Percentiles rank a stretch among this genome's conserved stretches.
phyloP scores from a whole-genome alignment of 2,797 vertebrate species.

The Galago senegalensis region DNA sequence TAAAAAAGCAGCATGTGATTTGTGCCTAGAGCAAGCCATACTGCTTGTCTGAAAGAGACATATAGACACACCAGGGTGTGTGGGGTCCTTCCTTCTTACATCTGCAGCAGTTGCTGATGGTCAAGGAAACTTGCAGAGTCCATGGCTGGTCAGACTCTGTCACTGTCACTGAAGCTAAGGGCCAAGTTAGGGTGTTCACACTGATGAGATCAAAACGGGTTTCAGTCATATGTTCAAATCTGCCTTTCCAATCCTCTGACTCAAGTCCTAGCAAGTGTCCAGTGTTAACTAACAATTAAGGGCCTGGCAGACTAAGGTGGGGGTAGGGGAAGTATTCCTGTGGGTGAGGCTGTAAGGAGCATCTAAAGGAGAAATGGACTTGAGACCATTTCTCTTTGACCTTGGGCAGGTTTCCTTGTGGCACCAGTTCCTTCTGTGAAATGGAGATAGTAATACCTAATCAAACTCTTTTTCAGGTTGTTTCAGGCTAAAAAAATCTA shows the following conservation, averaged over 20 bases:
- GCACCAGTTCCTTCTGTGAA: not conserved
- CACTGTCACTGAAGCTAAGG: no score
- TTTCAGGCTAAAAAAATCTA: conserved; percentile 25
- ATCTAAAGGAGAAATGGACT: not conserved
- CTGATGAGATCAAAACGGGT: not conserved
- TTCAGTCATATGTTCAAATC: not conserved
- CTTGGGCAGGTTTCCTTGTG: not conserved
- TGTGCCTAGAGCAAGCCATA: not conserved
- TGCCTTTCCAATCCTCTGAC: not conserved
- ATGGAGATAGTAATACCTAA: not conserved
- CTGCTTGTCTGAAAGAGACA: not conserved
- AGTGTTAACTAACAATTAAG: not conserved
- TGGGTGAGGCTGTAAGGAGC: not conserved
- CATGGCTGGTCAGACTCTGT: not conserved
- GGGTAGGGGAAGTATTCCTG: not conserved
- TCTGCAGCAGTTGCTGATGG: not conserved
- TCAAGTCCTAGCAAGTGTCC: not conserved
- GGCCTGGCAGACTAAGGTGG: not conserved
- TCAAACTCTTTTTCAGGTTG: not conserved
- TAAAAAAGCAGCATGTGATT: not conserved
- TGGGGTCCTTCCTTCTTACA: not conserved
- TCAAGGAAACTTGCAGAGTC: not conserved
- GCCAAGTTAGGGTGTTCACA: not conserved
- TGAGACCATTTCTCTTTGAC: not conserved
- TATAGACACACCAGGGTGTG: not conserved